A percentile compares a stretch with the other conserved stretches of the same genome.
phyloP scores from a whole-genome alignment of 2,888 invertebrate species.

The Agrochola macilenta region DNA sequence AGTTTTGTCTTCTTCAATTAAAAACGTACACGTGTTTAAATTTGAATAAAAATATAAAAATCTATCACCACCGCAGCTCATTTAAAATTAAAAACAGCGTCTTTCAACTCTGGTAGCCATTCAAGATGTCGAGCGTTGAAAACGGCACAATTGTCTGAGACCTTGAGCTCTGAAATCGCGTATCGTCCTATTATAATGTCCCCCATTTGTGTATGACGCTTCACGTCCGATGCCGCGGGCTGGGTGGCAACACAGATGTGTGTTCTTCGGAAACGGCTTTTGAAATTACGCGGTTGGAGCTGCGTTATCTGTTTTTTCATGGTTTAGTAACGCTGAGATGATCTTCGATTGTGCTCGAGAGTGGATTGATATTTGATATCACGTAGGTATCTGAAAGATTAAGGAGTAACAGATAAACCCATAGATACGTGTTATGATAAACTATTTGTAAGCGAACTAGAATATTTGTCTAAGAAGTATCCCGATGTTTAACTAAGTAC shows the following conservation, averaged over 20 bases:
- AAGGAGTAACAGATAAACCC: not conserved
- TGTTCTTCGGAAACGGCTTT: constrained; percentile 24
- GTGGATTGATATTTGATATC: not conserved
- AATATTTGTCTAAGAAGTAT: not conserved
- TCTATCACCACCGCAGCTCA: too few species aligned
- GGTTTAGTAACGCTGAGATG: not conserved
- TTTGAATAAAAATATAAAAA: too few species aligned
- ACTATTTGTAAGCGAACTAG: not conserved
- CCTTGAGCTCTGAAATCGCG: constrained; percentile 74
- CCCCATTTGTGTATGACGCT: constrained; percentile 72
- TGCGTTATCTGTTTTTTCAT: not conserved
- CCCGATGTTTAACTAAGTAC: not conserved
- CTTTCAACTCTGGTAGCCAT: constrained; percentile 40
- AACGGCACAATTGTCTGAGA: constrained; percentile 74
- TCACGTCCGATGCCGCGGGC: constrained; percentile 66
- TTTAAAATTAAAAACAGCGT: constrained; percentile 41
- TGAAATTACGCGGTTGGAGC: not conserved
- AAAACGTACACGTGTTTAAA: constrained; percentile 23
- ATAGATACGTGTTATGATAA: not conserved
- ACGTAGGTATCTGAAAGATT: not conserved
- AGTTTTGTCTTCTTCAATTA: constrained; percentile 21
- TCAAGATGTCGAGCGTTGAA: constrained; percentile 68
- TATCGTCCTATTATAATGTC: constrained; percentile 73
- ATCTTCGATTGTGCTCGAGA: not conserved
- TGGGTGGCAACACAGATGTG: constrained; percentile 46